Evolutionary conservation across 2,797 vertebrate genomes (phyloP).

Genomic region (Discoglossus pictus): DNA sequence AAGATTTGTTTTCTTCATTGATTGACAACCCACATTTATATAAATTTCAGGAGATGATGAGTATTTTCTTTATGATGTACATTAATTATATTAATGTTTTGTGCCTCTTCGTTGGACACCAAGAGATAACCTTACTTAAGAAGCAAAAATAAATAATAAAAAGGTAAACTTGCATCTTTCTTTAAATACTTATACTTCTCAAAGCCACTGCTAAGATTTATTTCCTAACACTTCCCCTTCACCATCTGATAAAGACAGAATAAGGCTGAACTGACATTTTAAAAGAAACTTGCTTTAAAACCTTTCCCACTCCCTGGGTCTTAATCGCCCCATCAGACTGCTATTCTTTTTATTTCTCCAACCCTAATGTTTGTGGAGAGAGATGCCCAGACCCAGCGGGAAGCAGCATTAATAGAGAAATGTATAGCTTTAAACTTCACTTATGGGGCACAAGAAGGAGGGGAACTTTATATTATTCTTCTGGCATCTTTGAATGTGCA

Average conservation of each 20-base stretch:
- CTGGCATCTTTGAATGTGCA: conserved; percentile 73
- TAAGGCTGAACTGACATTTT: conserved; percentile 37
- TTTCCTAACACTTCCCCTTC: conserved; percentile 1
- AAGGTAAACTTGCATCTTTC: too few relatives aligned
- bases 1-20: too few relatives aligned
- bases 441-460: conserved; percentile 51
- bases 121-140: too few relatives aligned
- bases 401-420: conserved; percentile 66
- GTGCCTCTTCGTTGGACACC: too few relatives aligned
- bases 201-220: conserved; percentile 19
- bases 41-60: too few relatives aligned
- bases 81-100: too few relatives aligned
- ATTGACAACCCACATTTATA: too few relatives aligned
- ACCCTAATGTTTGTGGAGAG: conserved; percentile 66
- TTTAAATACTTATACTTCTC: too few relatives aligned
- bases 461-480: conserved; percentile 67
- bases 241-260: conserved; percentile 16
- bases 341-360: conserved; percentile 60
- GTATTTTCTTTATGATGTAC: too few relatives aligned
- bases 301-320: conserved; percentile 58
- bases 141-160: too few relatives aligned
- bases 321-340: conserved; percentile 64
- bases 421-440: conserved; percentile 72
- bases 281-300: conserved; percentile 39
- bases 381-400: conserved; percentile 67